phyloP scores from a whole-genome alignment of 53 echinoderm and acorn worm species.

The Stichopus horrens region DNA sequence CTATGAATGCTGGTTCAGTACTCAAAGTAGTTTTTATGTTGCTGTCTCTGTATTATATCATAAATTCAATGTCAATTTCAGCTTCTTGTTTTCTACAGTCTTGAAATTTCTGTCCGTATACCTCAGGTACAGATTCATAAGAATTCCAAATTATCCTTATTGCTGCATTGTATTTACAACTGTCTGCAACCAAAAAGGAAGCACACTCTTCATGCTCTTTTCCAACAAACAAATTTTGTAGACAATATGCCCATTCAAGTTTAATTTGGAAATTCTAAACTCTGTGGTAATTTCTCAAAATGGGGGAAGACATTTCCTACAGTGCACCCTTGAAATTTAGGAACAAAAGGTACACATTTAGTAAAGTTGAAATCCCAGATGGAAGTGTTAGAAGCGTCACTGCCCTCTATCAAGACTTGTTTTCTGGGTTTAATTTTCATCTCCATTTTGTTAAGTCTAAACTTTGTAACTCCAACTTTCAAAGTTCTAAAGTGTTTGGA shows the following conservation, averaged over 20 bases:
- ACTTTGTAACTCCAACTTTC: neutral
- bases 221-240: neutral
- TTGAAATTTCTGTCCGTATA: slow-evolving; percentile 39
- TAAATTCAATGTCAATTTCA: neutral
- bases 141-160: slow-evolving; percentile 33
- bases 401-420: neutral
- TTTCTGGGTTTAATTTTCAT: neutral
- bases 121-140: slow-evolving; percentile 34
- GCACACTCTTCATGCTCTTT: neutral
- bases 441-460: neutral
- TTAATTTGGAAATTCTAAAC: neutral
- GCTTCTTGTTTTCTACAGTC: slow-evolving; percentile 13
- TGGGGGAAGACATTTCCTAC: too few relatives aligned
- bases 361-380: too few relatives aligned
- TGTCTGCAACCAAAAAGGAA: neutral
- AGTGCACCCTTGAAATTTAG: too few relatives aligned
- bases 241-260: neutral
- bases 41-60: too few relatives aligned
- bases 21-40: too few relatives aligned
- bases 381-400: neutral
- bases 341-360: too few relatives aligned
- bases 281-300: neutral
- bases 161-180: slow-evolving; percentile 10
- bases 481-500: neutral
- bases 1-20: too few relatives aligned